Base-by-base conservation (phyloP, 2,797 vertebrate genomes). In the Gambusia yucatana region DNA sequence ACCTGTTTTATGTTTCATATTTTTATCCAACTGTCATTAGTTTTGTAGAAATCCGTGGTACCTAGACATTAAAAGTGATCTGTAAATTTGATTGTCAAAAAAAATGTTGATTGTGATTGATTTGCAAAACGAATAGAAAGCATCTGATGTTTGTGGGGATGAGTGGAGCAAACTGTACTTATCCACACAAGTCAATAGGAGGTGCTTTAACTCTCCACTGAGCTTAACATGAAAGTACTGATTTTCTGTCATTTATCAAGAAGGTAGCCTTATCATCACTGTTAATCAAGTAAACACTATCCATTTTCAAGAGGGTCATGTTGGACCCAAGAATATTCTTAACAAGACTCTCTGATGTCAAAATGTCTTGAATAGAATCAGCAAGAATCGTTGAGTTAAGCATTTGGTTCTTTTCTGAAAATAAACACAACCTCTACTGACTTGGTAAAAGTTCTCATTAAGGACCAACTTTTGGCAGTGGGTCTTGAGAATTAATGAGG, bases 391-490 rank as follows among this genome's bases (percentile, higher is more conserved):
- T 46, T 79, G 61, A 79, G 44, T 76, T 48, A 22, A 55, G 33
- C 74, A 67, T 87, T 73, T 79, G 65, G 65, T 67, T 69, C 59
- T 72, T 70, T 70, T 65, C 33, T 73, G 73, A 72, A 72, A 77
- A 13, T 82, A 77, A 86, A 22, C 75, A 30, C 43, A 82, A 80
- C 89, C 90, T 86, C 90, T 13, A 16, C 79, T 82, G 88, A 73
- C 83, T 91, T 90, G 90, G 93, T 94, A 88, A 92, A 88, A 57
- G 77, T 83, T 78, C 87, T 81, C 76, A 87, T 82, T 86, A 75
- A 89, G 87, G 85, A 86, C 85, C 88, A 93, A 94, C 86, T 90
- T 88, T 93, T 87, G 81, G 85, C 87, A 63, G 84, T 84, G 84
- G 87, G 82, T 87, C 81, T 80, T 46, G 44, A 46, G 44, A 3